phyloP scores from a whole-genome alignment of 2,797 vertebrate genomes.

The Mycteria americana region DNA sequence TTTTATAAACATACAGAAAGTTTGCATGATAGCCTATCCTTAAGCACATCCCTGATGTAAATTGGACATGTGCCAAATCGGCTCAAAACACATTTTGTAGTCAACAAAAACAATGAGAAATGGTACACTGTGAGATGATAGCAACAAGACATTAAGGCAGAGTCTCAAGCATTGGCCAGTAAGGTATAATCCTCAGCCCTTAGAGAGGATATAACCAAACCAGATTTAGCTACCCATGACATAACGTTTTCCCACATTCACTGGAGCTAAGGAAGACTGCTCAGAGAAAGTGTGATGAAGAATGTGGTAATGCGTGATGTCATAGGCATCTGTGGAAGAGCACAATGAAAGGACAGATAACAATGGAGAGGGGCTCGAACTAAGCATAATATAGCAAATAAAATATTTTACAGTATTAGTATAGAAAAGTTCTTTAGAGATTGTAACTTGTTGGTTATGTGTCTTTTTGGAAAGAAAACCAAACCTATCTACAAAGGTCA shows the following conservation, averaged over 20 bases:
- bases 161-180: not conserved
- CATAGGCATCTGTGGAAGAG: not conserved
- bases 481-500: not conserved
- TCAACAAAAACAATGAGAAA: not conserved
- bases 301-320: accelerated
- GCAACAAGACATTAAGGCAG: not conserved
- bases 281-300: not conserved
- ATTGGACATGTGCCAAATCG: not conserved
- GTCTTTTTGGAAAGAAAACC: not conserved
- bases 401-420: not conserved
- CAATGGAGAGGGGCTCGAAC: not conserved
- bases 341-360: not conserved
- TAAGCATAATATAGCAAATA: not conserved
- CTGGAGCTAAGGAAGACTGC: not conserved
- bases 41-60: constrained; percentile 29
- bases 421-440: not conserved
- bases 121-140: not conserved
- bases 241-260: not conserved
- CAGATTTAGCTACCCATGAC: not conserved
- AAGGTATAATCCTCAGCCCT: not conserved
- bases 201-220: not conserved
- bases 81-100: not conserved
- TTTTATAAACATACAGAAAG: constrained; percentile 9
- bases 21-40: not conserved
- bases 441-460: not conserved